These are phyloP conservation scores for Ptilodon capucinus DNA, from an alignment of 2,888 invertebrate species.

Conservation along the genomic window DNA sequence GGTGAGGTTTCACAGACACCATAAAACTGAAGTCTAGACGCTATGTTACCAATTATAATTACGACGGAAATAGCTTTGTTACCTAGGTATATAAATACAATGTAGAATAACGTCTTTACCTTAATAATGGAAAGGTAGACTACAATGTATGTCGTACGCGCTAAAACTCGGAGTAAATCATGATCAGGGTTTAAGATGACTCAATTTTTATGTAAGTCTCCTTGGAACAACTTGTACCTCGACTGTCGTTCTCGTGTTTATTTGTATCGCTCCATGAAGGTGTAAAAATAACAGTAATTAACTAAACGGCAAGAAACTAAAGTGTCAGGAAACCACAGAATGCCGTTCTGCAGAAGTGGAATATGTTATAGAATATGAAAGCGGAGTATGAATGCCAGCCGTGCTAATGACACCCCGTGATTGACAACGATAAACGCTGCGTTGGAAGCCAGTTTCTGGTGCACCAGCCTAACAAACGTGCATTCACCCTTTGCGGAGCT, in stretches of 20 bases:
- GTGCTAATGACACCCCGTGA: constrained; percentile 38
- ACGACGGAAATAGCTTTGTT: too few relatives aligned
- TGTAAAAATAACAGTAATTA: constrained; percentile 10
- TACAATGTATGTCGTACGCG: too few relatives aligned
- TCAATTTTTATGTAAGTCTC: too few relatives aligned
- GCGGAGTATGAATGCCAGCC: constrained; percentile 29
- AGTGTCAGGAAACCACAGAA: constrained; percentile 17
- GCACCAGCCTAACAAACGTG: constrained; percentile 16
- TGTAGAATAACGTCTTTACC: too few relatives aligned
- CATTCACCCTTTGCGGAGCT: constrained; percentile 28
- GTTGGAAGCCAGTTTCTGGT: constrained; percentile 25
- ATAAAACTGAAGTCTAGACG: background rate
- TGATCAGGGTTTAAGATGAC: too few relatives aligned
- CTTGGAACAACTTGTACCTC: too few relatives aligned
- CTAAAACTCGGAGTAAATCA: too few relatives aligned
- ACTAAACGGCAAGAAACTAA: constrained; percentile 4
- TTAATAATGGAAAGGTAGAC: too few relatives aligned
- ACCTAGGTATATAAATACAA: too few relatives aligned
- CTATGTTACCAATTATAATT: too few relatives aligned
- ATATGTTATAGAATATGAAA: constrained; percentile 21
- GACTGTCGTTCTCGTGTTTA: too few relatives aligned
- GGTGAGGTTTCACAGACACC: background rate
- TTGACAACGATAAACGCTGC: constrained; percentile 33
- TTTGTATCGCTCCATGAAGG: background rate
- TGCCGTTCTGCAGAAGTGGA: constrained; percentile 19